A percentile compares a stretch with the other conserved stretches of the same genome.
These are phyloP conservation scores for Philereme transversata DNA, from an alignment of 2,888 invertebrate species.

Conservation along the genomic window DNA sequence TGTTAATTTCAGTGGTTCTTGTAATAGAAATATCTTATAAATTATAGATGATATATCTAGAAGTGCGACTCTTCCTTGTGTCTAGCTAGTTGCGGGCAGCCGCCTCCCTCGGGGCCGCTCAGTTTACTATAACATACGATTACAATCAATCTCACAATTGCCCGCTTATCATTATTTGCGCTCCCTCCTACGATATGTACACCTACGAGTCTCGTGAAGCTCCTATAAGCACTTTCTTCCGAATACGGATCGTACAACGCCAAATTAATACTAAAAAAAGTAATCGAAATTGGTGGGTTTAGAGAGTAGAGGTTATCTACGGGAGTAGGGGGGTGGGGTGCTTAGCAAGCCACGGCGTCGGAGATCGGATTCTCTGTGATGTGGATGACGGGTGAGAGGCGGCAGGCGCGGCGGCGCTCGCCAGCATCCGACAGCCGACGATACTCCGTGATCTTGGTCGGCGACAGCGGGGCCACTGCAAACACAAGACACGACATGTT, in stretches of 20 bases:
- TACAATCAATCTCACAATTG: neutral
- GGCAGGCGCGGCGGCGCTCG: conserved; percentile 70
- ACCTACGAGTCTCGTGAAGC: conserved; percentile 37
- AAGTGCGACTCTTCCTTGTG: conserved; percentile 36
- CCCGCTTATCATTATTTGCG: conserved; percentile 3
- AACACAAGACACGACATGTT: conserved; percentile 24
- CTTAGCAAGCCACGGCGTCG: conserved; percentile 89
- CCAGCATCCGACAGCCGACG: conserved; percentile 83
- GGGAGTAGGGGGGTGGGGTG: conserved; percentile 13
- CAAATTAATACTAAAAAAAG: conserved; percentile 6
- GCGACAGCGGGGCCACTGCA: conserved; percentile 89
- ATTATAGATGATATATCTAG: conserved; percentile 49
- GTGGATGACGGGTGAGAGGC: conserved; percentile 86
- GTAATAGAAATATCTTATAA: conserved; percentile 55
- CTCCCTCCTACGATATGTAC: conserved; percentile 53
- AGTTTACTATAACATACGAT: conserved; percentile 2
- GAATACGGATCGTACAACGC: conserved; percentile 12
- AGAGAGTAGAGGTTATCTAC: conserved; percentile 5
- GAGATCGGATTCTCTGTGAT: conserved; percentile 92
- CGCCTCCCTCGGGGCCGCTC: conserved; percentile 22
- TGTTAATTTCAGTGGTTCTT: conserved; percentile 47
- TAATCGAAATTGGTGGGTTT: conserved; percentile 1
- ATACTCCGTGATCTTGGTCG: conserved; percentile 87
- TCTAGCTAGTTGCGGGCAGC: conserved; percentile 2
- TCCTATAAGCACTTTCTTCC: conserved; percentile 10